Base-by-base conservation (phyloP, 2,888 invertebrate genomes). In the Hypomecis atomaria region DNA sequence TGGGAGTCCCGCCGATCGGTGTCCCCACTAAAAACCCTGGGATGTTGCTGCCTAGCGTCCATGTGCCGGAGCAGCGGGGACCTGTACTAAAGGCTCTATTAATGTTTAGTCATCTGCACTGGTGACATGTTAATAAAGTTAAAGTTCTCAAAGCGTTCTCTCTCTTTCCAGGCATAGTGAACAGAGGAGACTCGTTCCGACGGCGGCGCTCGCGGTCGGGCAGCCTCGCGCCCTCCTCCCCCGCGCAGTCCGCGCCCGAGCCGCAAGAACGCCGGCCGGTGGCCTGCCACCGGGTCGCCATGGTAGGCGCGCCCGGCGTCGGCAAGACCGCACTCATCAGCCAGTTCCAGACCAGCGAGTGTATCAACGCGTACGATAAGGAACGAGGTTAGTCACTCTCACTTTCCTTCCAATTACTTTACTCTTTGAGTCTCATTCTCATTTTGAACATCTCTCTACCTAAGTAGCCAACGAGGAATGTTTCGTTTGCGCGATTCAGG, bases 271-370 rank as follows among this genome's bases (percentile, higher is more conserved):
- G 93, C 4, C 73, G 86, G 70, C 91, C 92, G 0, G 94, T 95
- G 37, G 94, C 94, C 33, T 92, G 94, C 60, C 92, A 94, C 78
- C 84, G 94, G 33, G 97, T 98, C 8, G 96, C 96, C 47, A 95
- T 97, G 93, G 88, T 97, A 3, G 97, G 97, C 1, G 95, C 96
- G 0, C 94, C 95, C 5, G 96, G 96, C 0, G 97, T 97, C 44
- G 98, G 97, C 57, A 98, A 98, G 88, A 96, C 96, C 0, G 96
- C 97, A 0, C 94, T 98, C 7, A 95, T 97, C 84, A 96, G 96
- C 78, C 98, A 98, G 89, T 97, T 98, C 82, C 97, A 97, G 94
- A 98, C 98, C 64, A 98, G 97, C 74, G 98, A 98, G 84, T 97
- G 97, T 85, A 97, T 98, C 81, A 98, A 98, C 83, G 97, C 98